phyloP scores from a whole-genome alignment of 1,140 invertebrate genomes.

The Oryctes rhinoceros region DNA sequence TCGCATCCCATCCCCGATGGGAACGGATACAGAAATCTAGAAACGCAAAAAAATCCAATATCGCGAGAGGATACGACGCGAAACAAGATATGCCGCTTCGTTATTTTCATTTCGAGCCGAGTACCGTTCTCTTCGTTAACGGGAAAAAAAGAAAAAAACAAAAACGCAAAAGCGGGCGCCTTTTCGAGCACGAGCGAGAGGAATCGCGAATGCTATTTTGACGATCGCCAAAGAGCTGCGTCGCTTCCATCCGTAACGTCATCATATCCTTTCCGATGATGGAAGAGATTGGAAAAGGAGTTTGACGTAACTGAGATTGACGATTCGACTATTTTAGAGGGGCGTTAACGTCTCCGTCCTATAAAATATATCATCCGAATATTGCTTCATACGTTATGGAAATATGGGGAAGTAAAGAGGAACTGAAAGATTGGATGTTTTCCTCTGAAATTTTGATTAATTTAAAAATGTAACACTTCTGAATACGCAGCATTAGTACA shows the following conservation, averaged over 20 bases:
- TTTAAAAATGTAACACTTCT: too few relatives aligned
- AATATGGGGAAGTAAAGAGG: not conserved
- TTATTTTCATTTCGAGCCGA: constrained; percentile 28
- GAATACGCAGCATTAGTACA: too few relatives aligned
- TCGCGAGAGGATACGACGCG: not conserved
- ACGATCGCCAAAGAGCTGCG: not conserved
- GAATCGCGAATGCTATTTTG: constrained; percentile 14
- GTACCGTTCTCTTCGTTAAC: not conserved
- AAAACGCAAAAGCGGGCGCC: not conserved
- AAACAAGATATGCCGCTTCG: constrained; percentile 9
- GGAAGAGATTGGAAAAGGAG: not conserved
- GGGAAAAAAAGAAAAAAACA: not conserved
- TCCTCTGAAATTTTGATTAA: too few relatives aligned
- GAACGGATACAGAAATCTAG: constrained; percentile 18
- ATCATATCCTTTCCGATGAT: constrained; percentile 29
- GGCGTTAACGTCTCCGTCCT: not conserved
- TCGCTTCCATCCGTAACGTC: constrained; percentile 20
- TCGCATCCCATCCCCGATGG: not conserved
- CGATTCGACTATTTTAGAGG: not conserved
- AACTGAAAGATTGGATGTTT: too few relatives aligned
- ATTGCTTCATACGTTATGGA: not conserved
- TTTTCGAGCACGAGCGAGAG: not conserved
- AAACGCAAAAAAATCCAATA: constrained; percentile 33
- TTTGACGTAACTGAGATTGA: constrained; percentile 34
- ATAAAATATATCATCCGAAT: not conserved